Evolutionary conservation across 1,140 invertebrate genomes (phyloP).

Genomic region (Drosophila sproati): DNA sequence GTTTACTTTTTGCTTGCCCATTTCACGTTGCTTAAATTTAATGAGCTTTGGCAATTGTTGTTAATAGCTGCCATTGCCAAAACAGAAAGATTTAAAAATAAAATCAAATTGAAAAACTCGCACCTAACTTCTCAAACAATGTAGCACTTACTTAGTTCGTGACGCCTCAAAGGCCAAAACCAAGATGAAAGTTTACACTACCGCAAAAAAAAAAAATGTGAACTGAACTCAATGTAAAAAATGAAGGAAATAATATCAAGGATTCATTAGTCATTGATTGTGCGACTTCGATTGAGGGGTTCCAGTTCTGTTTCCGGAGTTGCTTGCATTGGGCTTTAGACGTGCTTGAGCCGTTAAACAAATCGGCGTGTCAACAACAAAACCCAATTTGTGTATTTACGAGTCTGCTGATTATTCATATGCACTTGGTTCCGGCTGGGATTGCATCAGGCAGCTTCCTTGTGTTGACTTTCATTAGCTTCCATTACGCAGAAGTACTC

Average conservation of each 20-base stretch:
- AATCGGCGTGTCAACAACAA: slow-evolving; percentile 72
- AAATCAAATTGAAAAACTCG: neutral
- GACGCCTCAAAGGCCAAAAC: slow-evolving; percentile 21
- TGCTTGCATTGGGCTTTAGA: slow-evolving; percentile 30
- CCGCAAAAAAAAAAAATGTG: slow-evolving; percentile 37
- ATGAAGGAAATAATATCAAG: slow-evolving; percentile 27
- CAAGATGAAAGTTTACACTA: slow-evolving; percentile 50
- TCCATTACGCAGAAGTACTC: slow-evolving; percentile 70
- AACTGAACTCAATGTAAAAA: slow-evolving; percentile 23
- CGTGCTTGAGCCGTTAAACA: slow-evolving; percentile 46
- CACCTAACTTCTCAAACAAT: slow-evolving; percentile 45
- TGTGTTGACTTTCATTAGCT: slow-evolving; percentile 78
- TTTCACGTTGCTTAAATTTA: slow-evolving; percentile 57
- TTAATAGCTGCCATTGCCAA: slow-evolving; percentile 3
- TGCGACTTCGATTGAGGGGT: slow-evolving; percentile 14
- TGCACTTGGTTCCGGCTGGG: slow-evolving; percentile 48
- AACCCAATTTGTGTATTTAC: slow-evolving; percentile 80
- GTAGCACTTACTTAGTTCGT: slow-evolving; percentile 60
- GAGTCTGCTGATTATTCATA: slow-evolving; percentile 70
- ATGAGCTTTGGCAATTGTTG: slow-evolving; percentile 71
- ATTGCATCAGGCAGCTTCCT: slow-evolving; percentile 5
- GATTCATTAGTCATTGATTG: slow-evolving; percentile 67
- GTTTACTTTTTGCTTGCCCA: slow-evolving; percentile 55
- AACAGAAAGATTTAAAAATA: slow-evolving; percentile 2
- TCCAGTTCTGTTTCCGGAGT: slow-evolving; percentile 21